These are phyloP conservation scores for Numenius arquata DNA, from an alignment of 2,113 vertebrate genomes.

Conservation along the genomic window DNA sequence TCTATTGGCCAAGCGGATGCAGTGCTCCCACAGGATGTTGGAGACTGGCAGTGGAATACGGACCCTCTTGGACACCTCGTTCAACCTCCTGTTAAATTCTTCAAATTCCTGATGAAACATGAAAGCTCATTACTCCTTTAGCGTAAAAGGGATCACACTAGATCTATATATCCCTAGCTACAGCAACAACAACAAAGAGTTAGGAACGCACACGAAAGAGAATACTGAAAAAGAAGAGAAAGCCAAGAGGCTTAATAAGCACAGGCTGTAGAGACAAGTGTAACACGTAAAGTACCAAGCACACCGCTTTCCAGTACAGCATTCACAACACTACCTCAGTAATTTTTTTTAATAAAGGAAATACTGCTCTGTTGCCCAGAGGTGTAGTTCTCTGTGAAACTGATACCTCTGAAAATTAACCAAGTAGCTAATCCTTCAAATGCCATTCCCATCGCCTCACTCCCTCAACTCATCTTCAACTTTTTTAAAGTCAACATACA, in stretches of 20 bases:
- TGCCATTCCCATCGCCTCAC: not conserved
- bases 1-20: slow-evolving; percentile 96
- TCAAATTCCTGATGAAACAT: slow-evolving; percentile 89
- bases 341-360: not conserved
- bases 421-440: not conserved
- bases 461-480: not conserved
- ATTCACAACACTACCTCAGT: not conserved
- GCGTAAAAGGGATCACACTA: not conserved
- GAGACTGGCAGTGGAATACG: slow-evolving; percentile 94
- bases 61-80: slow-evolving; percentile 90
- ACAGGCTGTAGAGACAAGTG: not conserved
- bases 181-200: not conserved
- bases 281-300: not conserved
- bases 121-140: not conserved
- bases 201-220: not conserved
- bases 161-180: not conserved
- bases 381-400: not conserved
- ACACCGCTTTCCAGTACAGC: not conserved
- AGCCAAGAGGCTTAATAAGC: not conserved
- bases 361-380: not conserved
- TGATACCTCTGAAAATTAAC: not conserved
- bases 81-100: slow-evolving; percentile 87
- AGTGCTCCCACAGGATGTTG: slow-evolving; percentile 98
- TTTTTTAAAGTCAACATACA: not conserved
- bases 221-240: not conserved